Conservation (phyloP, 2,888 invertebrate species). For the Temnothorax unifasciatus region DNA sequence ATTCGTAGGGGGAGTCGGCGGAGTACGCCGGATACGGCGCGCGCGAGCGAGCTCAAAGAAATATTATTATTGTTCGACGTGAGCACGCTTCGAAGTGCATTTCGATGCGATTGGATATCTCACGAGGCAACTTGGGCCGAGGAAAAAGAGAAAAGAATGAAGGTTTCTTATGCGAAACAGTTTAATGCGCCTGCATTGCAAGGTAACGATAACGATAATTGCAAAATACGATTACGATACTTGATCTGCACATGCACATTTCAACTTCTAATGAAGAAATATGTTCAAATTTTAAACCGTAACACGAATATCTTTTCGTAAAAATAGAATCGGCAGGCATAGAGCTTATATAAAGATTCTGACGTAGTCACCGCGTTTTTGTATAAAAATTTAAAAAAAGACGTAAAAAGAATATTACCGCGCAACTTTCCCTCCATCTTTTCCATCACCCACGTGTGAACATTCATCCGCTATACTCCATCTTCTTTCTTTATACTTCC, state of each 20-base stretch:
- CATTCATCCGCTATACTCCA: slow-evolving; percentile 6
- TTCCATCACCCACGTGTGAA: slow-evolving; percentile 32
- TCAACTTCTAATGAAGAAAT: neutral
- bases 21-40: neutral
- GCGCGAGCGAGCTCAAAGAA: slow-evolving; percentile 43
- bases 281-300: neutral
- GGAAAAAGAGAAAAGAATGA: neutral
- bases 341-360: slow-evolving; percentile 16
- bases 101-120: slow-evolving; percentile 47
- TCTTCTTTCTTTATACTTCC: slow-evolving; percentile 36
- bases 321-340: neutral
- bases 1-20: slow-evolving; percentile 32
- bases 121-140: neutral
- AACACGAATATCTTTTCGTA: neutral
- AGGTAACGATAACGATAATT: neutral
- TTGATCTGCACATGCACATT: neutral
- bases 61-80: slow-evolving; percentile 52
- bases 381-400: neutral
- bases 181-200: slow-evolving; percentile 11
- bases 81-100: slow-evolving; percentile 33
- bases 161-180: neutral
- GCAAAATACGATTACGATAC: neutral
- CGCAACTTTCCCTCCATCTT: neutral
- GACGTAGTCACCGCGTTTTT: neutral
- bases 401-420: slow-evolving; percentile 13